These are phyloP conservation scores for Archips crataeganus DNA, from an alignment of 2,888 invertebrate species.

Conservation along the genomic window DNA sequence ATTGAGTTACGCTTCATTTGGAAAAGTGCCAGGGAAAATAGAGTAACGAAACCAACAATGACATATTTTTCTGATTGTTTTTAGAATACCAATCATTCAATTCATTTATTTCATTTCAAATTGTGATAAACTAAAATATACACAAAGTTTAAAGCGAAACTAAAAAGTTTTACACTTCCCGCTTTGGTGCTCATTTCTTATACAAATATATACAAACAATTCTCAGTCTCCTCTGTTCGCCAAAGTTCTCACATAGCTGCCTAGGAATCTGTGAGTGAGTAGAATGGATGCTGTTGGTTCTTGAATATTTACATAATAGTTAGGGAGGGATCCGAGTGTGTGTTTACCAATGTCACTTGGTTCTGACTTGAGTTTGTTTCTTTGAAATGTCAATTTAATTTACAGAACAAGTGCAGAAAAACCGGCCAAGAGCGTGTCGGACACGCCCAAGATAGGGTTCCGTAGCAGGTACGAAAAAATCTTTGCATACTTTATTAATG, in stretches of 20 bases:
- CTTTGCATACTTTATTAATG: too few species aligned
- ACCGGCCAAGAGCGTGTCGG: too few species aligned
- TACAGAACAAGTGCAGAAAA: neutral
- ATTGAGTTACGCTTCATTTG: slow-evolving; percentile 41
- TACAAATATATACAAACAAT: slow-evolving; percentile 79
- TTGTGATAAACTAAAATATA: slow-evolving; percentile 45
- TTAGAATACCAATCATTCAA: neutral
- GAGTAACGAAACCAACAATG: slow-evolving; percentile 19
- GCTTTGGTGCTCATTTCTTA: slow-evolving; percentile 74
- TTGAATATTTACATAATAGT: slow-evolving; percentile 68
- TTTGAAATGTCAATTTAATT: neutral
- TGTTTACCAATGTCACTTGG: neutral
- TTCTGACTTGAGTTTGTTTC: neutral
- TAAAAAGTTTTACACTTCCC: slow-evolving; percentile 65
- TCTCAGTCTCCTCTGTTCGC: slow-evolving; percentile 67
- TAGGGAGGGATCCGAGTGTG: neutral
- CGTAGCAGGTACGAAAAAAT: too few species aligned
- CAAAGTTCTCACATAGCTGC: slow-evolving; percentile 74
- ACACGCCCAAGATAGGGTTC: too few species aligned
- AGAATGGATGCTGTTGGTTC: slow-evolving; percentile 67
- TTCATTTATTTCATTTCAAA: slow-evolving; percentile 10
- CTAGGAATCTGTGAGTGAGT: slow-evolving; percentile 71
- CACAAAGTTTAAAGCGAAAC: slow-evolving; percentile 54
- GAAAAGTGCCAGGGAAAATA: slow-evolving; percentile 34
- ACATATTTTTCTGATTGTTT: slow-evolving; percentile 3